phyloP scores from a whole-genome alignment of 2,797 vertebrate genomes.

The Pogonophryne albipinna region DNA sequence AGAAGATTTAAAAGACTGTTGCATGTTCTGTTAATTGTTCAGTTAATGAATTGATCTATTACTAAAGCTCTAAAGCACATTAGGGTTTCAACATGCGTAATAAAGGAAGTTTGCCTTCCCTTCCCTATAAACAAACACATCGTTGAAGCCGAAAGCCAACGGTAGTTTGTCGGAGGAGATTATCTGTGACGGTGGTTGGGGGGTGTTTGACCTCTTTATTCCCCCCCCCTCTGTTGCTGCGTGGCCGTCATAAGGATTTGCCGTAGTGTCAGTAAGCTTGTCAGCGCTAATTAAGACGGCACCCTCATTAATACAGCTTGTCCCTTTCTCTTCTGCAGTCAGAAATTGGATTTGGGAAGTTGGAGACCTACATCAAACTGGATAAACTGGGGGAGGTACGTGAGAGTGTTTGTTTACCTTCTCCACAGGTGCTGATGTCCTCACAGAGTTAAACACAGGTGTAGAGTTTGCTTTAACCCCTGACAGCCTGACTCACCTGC shows the following conservation, averaged over 20 bases:
- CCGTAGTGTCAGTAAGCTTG: slow-evolving; percentile 59
- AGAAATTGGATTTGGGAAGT: slow-evolving; percentile 97
- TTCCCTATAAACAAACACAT: slow-evolving; percentile 33
- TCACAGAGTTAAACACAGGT: slow-evolving; percentile 27
- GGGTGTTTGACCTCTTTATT: slow-evolving; percentile 51
- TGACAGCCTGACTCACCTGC: background rate
- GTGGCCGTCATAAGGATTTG: slow-evolving; percentile 63
- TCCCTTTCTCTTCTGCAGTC: slow-evolving; percentile 83
- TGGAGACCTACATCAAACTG: slow-evolving; percentile 97
- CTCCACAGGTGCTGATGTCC: background rate
- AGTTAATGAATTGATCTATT: background rate
- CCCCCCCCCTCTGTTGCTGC: slow-evolving; percentile 29
- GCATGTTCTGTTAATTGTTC: background rate
- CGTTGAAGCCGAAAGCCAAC: slow-evolving; percentile 64
- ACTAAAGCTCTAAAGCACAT: background rate
- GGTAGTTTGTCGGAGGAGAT: slow-evolving; percentile 63
- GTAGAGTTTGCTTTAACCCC: slow-evolving; percentile 22
- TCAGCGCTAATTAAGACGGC: slow-evolving; percentile 62
- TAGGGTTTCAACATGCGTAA: slow-evolving; percentile 1
- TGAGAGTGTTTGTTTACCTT: slow-evolving; percentile 18
- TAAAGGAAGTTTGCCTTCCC: slow-evolving; percentile 14
- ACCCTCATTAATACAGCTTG: slow-evolving; percentile 58
- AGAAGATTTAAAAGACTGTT: background rate
- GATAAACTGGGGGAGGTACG: slow-evolving; percentile 96
- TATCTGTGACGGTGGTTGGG: slow-evolving; percentile 46